These are phyloP conservation scores for Brassicogethes aeneus DNA, from an alignment of 2,888 invertebrate genomes.

Conservation along the genomic window DNA sequence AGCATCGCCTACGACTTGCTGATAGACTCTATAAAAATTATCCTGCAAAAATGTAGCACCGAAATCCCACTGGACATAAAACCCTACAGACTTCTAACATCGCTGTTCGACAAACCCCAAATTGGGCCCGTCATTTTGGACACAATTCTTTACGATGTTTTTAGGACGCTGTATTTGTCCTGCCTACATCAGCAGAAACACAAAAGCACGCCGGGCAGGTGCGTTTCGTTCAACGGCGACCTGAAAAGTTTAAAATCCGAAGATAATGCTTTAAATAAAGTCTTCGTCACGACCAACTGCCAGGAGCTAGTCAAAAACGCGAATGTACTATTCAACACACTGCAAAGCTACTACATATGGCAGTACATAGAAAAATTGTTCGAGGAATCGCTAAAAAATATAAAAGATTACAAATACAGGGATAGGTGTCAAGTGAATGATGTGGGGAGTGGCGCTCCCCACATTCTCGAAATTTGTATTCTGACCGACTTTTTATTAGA, in stretches of 20 bases:
- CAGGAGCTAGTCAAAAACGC: slow-evolving; percentile 74
- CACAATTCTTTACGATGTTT: slow-evolving; percentile 68
- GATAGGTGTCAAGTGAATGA: slow-evolving; percentile 36
- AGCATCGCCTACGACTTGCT: slow-evolving; percentile 51
- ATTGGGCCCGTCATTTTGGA: slow-evolving; percentile 73
- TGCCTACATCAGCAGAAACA: slow-evolving; percentile 42
- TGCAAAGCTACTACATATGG: slow-evolving; percentile 84
- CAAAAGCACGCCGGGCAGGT: slow-evolving; percentile 29
- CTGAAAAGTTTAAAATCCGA: slow-evolving; percentile 33
- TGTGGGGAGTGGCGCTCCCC: slow-evolving; percentile 56
- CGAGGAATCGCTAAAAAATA: slow-evolving; percentile 39
- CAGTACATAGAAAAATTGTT: slow-evolving; percentile 61
- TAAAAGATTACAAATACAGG: slow-evolving; percentile 30
- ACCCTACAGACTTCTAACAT: slow-evolving; percentile 71
- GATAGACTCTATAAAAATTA: slow-evolving; percentile 54
- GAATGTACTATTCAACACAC: slow-evolving; percentile 71
- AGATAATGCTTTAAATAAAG: slow-evolving; percentile 29
- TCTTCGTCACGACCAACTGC: slow-evolving; percentile 40
- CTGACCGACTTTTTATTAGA: slow-evolving; percentile 68
- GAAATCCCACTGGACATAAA: slow-evolving; percentile 51
- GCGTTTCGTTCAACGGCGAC: slow-evolving; percentile 39
- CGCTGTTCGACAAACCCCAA: slow-evolving; percentile 78
- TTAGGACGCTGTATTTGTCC: slow-evolving; percentile 51
- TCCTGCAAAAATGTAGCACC: slow-evolving; percentile 47
- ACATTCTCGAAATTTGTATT: slow-evolving; percentile 59